phyloP scores from a whole-genome alignment of 1,140 invertebrate species.

The Phthorimaea operculella region DNA sequence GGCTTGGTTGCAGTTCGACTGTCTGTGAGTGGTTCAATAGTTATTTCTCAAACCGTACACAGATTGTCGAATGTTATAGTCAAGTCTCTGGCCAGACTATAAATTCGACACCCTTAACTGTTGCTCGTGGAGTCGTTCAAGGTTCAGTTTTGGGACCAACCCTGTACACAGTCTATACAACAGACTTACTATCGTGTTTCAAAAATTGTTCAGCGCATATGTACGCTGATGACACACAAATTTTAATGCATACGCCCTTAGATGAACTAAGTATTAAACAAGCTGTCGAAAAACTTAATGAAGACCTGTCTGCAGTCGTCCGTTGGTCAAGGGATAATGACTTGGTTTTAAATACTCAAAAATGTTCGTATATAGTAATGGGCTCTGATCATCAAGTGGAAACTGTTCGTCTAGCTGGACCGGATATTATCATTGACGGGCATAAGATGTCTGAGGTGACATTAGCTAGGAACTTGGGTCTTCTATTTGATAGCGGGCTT shows the following conservation, averaged over 20 bases:
- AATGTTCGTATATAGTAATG: too few species aligned
- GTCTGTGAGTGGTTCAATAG: background rate
- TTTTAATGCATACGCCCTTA: background rate
- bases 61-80: background rate
- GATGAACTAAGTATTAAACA: too few species aligned
- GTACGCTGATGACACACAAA: background rate
- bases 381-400: too few species aligned
- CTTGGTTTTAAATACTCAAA: too few species aligned
- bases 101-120: background rate
- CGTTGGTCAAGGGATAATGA: too few species aligned
- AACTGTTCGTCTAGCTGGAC: too few species aligned
- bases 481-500: too few species aligned
- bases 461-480: too few species aligned
- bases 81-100: background rate
- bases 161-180: background rate
- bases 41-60: background rate
- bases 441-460: too few species aligned
- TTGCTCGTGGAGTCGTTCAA: background rate
- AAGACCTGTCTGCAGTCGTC: too few species aligned
- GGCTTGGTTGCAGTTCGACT: background rate
- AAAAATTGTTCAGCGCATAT: background rate
- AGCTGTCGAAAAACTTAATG: background rate
- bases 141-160: slow-evolving; percentile 1
- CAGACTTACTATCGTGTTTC: background rate
- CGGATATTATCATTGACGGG: too few species aligned